Evolutionary conservation across 2,797 vertebrate genomes (phyloP).

Genomic region (Fistularia commersonii): DNA sequence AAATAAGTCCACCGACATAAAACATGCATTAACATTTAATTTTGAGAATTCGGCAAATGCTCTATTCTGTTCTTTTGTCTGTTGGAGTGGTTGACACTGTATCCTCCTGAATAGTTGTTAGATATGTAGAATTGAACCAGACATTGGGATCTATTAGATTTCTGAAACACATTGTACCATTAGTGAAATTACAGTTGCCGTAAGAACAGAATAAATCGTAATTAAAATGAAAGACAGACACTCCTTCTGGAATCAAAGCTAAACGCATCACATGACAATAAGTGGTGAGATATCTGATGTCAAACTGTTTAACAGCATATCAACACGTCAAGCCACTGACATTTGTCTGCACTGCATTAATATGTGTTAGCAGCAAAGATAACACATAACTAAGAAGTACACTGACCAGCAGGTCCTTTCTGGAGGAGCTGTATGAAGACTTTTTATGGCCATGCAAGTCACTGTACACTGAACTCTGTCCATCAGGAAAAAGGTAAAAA

Average conservation of each 20-base stretch:
- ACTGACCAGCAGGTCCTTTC: conserved; percentile 90
- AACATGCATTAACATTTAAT: too few species aligned
- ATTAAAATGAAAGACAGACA: too few species aligned
- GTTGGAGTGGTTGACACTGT: too few species aligned
- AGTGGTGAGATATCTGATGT: conserved; percentile 7
- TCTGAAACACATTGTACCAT: too few species aligned
- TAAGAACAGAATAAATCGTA: too few species aligned
- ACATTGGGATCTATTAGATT: too few species aligned
- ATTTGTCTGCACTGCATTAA: conserved; percentile 19
- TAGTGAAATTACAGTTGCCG: too few species aligned
- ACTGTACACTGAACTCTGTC: conserved; percentile 83
- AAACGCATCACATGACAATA: conserved; percentile 11
- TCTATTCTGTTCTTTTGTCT: too few species aligned
- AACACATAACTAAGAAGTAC: conserved; percentile 10
- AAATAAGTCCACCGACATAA: too few species aligned
- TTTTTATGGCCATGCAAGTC: conserved; percentile 80
- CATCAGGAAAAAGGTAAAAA: conserved; percentile 19
- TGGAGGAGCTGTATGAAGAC: conserved; percentile 73
- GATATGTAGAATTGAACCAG: too few species aligned
- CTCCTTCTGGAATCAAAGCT: background rate
- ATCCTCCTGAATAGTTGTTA: too few species aligned
- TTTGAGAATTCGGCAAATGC: too few species aligned
- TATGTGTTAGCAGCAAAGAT: conserved; percentile 19
- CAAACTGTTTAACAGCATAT: conserved; percentile 13
- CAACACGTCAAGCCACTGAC: conserved; percentile 10